These are phyloP conservation scores for Acanthiza pusilla DNA, from an alignment of 2,797 vertebrate genomes.

Conservation along the genomic window DNA sequence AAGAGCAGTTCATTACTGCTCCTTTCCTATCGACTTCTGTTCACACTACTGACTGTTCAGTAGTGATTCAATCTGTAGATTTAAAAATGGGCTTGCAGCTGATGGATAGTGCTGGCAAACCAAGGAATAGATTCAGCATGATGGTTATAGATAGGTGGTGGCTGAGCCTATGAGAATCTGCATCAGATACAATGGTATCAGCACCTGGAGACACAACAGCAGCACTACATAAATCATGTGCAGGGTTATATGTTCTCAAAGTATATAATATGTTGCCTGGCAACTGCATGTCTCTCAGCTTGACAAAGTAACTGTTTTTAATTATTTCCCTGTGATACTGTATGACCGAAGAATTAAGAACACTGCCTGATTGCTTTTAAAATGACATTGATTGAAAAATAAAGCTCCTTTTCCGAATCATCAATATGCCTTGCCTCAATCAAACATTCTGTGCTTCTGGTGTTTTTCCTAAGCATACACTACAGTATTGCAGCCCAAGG, in stretches of 20 bases:
- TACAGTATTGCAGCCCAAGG: background rate
- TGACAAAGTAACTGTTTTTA: background rate
- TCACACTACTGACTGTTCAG: background rate
- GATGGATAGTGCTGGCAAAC: background rate
- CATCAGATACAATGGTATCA: background rate
- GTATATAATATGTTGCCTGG: constrained; percentile 48
- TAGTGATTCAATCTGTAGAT: background rate
- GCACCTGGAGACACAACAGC: background rate
- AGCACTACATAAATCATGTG: background rate
- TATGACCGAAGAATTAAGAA: background rate
- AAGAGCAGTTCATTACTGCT: background rate
- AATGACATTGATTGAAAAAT: background rate
- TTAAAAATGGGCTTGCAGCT: constrained; percentile 1
- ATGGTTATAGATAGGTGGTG: background rate
- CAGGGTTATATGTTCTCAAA: background rate
- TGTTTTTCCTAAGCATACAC: background rate
- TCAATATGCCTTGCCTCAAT: background rate
- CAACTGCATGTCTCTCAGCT: constrained; percentile 27
- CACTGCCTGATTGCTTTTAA: background rate
- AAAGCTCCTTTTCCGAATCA: background rate
- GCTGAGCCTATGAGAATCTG: background rate
- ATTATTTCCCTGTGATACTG: background rate
- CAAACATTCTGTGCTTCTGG: background rate
- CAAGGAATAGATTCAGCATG: background rate
- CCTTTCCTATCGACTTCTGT: background rate